These are phyloP conservation scores for Drosophila quinaria DNA, from an alignment of 2,888 invertebrate genomes.

Conservation along the genomic window DNA sequence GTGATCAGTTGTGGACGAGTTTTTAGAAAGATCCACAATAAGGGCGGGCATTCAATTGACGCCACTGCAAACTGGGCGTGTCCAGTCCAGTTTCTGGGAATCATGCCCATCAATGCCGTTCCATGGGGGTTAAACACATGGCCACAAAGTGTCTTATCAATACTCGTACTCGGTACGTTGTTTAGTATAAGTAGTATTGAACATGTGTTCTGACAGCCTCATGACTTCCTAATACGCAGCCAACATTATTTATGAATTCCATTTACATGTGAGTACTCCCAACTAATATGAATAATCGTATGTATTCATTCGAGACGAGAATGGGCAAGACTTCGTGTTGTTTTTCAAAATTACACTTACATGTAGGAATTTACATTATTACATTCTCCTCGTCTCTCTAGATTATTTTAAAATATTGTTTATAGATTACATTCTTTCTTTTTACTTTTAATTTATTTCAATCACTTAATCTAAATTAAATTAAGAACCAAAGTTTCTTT, in stretches of 20 bases:
- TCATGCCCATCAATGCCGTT: constrained; percentile 20
- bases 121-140: constrained; percentile 49
- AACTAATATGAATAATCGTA: constrained; percentile 3
- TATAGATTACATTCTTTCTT: too few relatives aligned
- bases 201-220: constrained; percentile 52
- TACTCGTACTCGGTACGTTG: constrained; percentile 3
- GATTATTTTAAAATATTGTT: too few relatives aligned
- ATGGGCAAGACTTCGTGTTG: constrained; percentile 48
- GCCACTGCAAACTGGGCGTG: constrained; percentile 12
- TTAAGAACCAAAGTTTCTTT: too few relatives aligned
- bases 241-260: constrained; percentile 62
- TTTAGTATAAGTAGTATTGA: constrained; percentile 9
- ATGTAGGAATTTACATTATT: constrained; percentile 5
- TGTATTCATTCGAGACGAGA: constrained; percentile 2
- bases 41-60: constrained; percentile 29
- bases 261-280: constrained; percentile 45
- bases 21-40: background rate
- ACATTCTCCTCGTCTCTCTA: constrained; percentile 34
- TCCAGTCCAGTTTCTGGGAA: constrained; percentile 24
- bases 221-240: constrained; percentile 75
- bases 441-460: too few relatives aligned
- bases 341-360: constrained; percentile 32
- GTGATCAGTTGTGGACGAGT: background rate
- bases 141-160: constrained; percentile 59
- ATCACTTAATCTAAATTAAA: too few relatives aligned